Evolutionary conservation across 2,113 vertebrate species (phyloP).

Genomic region (Grammomys surdaster): DNA sequence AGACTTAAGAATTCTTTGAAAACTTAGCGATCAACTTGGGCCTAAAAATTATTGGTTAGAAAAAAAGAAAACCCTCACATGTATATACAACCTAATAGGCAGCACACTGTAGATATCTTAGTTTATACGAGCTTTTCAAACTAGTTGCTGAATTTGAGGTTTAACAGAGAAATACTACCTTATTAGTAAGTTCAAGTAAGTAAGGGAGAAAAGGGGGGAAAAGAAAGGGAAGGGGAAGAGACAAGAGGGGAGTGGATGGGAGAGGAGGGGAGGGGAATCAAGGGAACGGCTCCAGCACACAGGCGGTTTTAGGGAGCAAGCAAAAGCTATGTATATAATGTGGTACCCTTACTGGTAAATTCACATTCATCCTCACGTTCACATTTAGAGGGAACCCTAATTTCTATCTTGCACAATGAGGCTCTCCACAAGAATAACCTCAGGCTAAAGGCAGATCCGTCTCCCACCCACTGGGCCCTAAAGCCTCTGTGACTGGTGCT

Average conservation of each 20-base stretch:
- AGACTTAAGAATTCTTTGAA: not conserved
- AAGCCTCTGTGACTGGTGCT: not conserved
- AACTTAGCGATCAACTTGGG: not conserved
- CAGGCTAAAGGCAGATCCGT: not conserved
- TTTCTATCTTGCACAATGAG: not conserved
- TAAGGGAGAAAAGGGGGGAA: not conserved
- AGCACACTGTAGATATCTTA: not conserved
- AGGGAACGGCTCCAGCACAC: not conserved
- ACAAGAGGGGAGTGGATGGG: too few species aligned
- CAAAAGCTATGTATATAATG: rapidly evolving
- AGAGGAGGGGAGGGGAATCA: not conserved
- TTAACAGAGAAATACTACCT: slow-evolving; percentile 7
- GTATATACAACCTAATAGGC: not conserved
- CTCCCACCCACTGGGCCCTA: not conserved
- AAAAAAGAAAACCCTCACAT: not conserved
- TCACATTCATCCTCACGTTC: too few species aligned
- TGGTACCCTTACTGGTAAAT: rapidly evolving
- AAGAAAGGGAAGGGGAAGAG: too few species aligned
- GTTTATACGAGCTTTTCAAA: slow-evolving; percentile 27
- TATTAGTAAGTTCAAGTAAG: not conserved
- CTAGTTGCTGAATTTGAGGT: slow-evolving; percentile 64
- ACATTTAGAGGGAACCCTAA: not conserved
- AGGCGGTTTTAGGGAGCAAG: not conserved
- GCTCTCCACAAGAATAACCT: not conserved
- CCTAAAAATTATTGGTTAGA: not conserved